Evolutionary conservation across 2,888 invertebrate genomes (phyloP), one percentile per base, ranked within the genome.

Genomic region (Tromatobia lineatoria): DNA sequence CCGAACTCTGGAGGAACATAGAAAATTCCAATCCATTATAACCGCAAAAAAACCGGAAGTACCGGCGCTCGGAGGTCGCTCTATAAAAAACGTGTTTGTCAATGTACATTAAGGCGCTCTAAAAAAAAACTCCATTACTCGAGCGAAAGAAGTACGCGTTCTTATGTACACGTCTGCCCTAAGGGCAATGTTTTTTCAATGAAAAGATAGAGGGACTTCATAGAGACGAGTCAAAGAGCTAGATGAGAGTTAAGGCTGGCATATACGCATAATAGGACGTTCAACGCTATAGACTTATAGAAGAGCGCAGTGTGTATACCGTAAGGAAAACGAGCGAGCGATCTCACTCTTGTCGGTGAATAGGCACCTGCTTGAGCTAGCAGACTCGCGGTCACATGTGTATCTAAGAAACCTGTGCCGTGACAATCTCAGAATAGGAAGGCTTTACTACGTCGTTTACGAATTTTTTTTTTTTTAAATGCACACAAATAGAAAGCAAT

Each of bases 301-400:
- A 29, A 54, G 38, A 25, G 10, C 10, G 42, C n/a, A 8, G n/a
- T 18, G 38, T 18, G 59, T 34, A 2, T n/a, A n/a, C 38, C 70
- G 70, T 18, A 23, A 45, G 50, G 69, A 70, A 70, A 54, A 47
- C 6, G 42, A 45, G 47, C 66, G 66, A 57, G 69, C 59, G 74
- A 87, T 86, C 79, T 83, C 80, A 79, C 82, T 83, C 83, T 83
- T 86, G 89, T 83, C 79, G 77, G 80, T 92, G 91, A 92, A 92
- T 92, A 89, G 91, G 84, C 88, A 89, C 90, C 91, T 90, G 91
- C n/a, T n/a, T n/a, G n/a, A n/a, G n/a, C n/a, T n/a, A n/a, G n/a
- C n/a, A n/a, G n/a, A n/a, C n/a, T n/a, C n/a, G n/a, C n/a, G n/a
- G n/a, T n/a, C n/a, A n/a, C n/a, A n/a, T n/a, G n/a, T n/a, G n/a